Evolutionary conservation across 2,888 invertebrate genomes (phyloP).

Genomic region (Clanis bilineata): DNA sequence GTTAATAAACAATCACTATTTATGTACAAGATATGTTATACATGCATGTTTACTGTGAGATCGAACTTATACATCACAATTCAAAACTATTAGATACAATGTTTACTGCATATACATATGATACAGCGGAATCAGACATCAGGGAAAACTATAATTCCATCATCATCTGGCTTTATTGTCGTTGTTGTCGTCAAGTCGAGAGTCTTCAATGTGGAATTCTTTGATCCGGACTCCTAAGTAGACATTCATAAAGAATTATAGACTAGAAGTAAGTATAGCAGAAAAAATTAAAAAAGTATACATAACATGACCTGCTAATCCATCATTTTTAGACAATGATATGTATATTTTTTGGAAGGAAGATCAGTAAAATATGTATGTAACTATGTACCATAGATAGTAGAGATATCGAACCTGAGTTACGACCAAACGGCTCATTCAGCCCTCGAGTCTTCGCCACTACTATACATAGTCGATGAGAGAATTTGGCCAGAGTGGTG

Average conservation of each 20-base stretch:
- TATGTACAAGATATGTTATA: not conserved
- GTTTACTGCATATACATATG: not conserved
- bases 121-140: conserved; percentile 44
- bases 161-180: not conserved
- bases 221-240: conserved; percentile 40
- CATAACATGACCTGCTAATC: too few relatives aligned
- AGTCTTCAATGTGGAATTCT: not conserved
- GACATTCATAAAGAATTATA: conserved; percentile 35
- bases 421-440: too few relatives aligned
- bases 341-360: too few relatives aligned
- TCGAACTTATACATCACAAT: not conserved
- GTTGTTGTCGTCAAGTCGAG: not conserved
- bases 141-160: conserved; percentile 44
- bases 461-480: too few relatives aligned
- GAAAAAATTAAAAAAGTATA: not conserved
- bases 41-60: not conserved
- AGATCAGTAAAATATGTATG: too few relatives aligned
- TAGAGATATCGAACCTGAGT: too few relatives aligned
- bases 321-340: too few relatives aligned
- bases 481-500: too few relatives aligned
- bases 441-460: too few relatives aligned
- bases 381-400: too few relatives aligned
- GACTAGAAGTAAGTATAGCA: not conserved
- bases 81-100: too few relatives aligned
- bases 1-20: not conserved